These are phyloP conservation scores for Stegana nigrithorax DNA, from an alignment of 2,888 invertebrate species.

Conservation along the genomic window DNA sequence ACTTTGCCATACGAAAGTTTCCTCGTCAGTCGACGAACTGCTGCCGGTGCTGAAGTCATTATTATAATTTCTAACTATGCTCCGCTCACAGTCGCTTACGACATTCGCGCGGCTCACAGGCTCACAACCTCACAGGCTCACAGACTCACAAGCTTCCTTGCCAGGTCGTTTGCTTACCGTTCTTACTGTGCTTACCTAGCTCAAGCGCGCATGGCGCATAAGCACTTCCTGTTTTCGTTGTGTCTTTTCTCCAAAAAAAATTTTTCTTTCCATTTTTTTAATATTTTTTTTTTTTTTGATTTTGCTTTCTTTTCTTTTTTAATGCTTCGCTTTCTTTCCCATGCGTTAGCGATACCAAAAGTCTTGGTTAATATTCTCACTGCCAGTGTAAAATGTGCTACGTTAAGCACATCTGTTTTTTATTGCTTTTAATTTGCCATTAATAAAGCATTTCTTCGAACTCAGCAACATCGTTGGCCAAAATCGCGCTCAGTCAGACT, in stretches of 20 bases:
- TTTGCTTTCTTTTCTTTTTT: neutral
- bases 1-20: neutral
- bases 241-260: too few species aligned
- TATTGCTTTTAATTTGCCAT: constrained; percentile 68
- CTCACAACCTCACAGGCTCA: too few species aligned
- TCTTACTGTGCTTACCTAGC: too few species aligned
- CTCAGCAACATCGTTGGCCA: neutral
- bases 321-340: neutral
- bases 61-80: constrained; percentile 48
- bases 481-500: too few species aligned
- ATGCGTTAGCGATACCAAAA: too few species aligned
- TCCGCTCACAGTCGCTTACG: too few species aligned
- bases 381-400: constrained; percentile 56
- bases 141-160: too few species aligned
- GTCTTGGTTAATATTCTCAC: neutral
- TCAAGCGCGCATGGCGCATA: too few species aligned
- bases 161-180: too few species aligned
- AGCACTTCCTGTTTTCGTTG: too few species aligned
- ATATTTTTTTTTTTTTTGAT: constrained; percentile 9
- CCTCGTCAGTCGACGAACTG: constrained; percentile 1
- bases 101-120: too few species aligned
- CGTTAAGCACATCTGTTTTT: constrained; percentile 67
- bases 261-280: constrained; percentile 10
- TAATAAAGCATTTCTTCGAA: constrained; percentile 60
- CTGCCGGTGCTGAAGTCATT: constrained; percentile 45